These are phyloP conservation scores for Caenorhabditis elegans DNA, from an alignment of 1,140 invertebrate species.

Conservation along the genomic window DNA sequence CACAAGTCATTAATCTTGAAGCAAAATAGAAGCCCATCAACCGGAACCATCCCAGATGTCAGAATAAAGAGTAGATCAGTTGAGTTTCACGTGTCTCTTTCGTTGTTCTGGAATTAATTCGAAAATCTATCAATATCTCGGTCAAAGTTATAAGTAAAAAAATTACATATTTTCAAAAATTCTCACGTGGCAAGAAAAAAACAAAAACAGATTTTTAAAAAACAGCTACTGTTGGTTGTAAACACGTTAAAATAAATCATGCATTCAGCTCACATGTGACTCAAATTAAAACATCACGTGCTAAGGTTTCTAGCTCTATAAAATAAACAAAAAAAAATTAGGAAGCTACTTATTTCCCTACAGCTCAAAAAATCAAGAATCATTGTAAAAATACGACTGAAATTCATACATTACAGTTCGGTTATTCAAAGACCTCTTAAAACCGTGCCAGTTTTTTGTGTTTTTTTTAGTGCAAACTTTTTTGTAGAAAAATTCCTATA, in stretches of 20 bases:
- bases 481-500: too few species aligned
- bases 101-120: neutral
- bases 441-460: too few species aligned
- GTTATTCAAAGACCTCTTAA: too few species aligned
- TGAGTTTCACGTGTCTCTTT: neutral
- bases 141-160: neutral
- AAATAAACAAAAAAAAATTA: neutral
- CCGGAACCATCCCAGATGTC: neutral
- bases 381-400: too few species aligned
- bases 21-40: neutral
- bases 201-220: neutral
- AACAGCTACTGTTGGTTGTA: neutral
- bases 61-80: neutral
- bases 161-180: neutral
- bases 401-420: too few species aligned
- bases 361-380: too few species aligned
- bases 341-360: too few species aligned
- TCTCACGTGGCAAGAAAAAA: neutral
- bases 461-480: too few species aligned
- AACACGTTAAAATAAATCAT: neutral
- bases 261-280: neutral
- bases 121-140: neutral
- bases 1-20: slow-evolving; percentile 9
- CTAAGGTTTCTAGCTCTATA: neutral
- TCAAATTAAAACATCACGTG: neutral